These are phyloP conservation scores for Nephrotoma appendiculata DNA, from an alignment of 2,888 invertebrate species.

Conservation along the genomic window DNA sequence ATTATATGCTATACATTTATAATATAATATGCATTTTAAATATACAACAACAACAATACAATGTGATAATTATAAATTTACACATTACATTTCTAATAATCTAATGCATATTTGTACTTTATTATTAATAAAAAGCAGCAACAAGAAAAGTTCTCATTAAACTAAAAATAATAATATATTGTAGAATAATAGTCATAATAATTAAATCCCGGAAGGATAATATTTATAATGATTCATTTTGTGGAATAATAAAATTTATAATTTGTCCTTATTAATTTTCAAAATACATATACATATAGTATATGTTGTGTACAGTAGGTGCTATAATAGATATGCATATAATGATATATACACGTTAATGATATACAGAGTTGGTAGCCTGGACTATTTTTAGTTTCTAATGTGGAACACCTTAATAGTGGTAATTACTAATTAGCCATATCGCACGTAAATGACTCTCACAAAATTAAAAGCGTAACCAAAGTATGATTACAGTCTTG, in stretches of 20 bases:
- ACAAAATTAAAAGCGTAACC: background rate
- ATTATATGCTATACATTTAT: too few relatives aligned
- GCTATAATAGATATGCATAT: background rate
- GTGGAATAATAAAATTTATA: background rate
- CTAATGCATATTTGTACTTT: background rate
- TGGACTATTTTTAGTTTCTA: background rate
- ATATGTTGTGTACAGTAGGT: background rate
- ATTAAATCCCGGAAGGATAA: constrained; percentile 3
- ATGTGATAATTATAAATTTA: background rate
- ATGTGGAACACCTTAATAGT: background rate
- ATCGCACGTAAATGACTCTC: background rate
- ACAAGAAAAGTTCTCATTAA: background rate
- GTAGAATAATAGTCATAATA: background rate
- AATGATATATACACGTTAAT: background rate
- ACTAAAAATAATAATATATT: background rate
- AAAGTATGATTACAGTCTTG: background rate
- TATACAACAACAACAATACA: background rate
- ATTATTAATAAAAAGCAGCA: background rate
- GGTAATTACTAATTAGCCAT: background rate
- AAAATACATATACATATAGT: background rate
- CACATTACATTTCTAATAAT: background rate
- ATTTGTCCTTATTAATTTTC: constrained; percentile 1
- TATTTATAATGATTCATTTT: background rate
- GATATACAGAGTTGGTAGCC: background rate
- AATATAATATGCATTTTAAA: background rate